Conservation (phyloP, 1,140 invertebrate species). For the Ostrea denselamellosa region DNA sequence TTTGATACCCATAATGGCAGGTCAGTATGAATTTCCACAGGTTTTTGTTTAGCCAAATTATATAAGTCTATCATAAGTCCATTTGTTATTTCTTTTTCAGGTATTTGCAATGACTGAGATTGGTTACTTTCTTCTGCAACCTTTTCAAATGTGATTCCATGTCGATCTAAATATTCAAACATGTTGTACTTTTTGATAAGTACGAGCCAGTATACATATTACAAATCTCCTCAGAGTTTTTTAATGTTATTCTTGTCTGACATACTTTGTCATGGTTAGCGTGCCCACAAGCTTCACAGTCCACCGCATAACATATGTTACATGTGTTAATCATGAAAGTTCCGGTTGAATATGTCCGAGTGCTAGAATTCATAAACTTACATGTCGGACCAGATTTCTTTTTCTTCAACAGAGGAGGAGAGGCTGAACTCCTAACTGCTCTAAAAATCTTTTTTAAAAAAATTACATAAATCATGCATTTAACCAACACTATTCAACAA, state of each 20-base stretch:
- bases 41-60: no score
- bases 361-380: constrained; percentile 1
- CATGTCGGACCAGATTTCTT: background rate
- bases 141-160: background rate
- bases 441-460: no score
- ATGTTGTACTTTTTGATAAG: background rate
- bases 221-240: background rate
- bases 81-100: constrained; percentile 12
- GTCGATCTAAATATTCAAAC: background rate
- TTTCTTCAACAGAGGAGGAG: background rate
- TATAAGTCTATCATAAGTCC: background rate
- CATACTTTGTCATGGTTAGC: background rate
- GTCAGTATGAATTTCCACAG: no score
- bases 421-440: no score
- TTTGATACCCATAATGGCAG: constrained; percentile 8
- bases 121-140: background rate
- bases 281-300: background rate
- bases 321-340: background rate
- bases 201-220: background rate
- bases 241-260: constrained; percentile 23
- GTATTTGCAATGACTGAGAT: background rate
- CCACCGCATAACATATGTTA: background rate
- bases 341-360: background rate
- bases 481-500: background rate
- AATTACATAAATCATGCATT: background rate